Evolutionary conservation across 2,888 invertebrate species (phyloP), one percentile per base, ranked within the genome.

Genomic region (Chalcosyrphus nemorum): DNA sequence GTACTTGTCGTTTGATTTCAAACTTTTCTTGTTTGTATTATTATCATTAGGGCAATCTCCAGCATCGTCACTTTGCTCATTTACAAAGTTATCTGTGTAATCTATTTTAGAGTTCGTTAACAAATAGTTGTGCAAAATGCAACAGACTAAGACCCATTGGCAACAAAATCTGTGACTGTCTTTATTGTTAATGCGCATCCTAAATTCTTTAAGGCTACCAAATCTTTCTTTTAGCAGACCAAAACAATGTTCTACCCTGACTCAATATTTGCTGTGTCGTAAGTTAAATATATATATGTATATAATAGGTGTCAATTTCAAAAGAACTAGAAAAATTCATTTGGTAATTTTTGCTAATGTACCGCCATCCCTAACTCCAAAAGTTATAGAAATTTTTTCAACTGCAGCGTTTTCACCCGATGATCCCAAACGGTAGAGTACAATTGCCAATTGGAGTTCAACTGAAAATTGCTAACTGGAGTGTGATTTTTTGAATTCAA

Each of bases 351-450:
- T 78, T 17, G 17, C 6, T 56, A 77, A 32, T 4, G 86, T 77
- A 7, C 86, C 70, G 7, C 78, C 74, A 74, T 77, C 81, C 1
- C 74, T 74, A 2, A 76, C 38, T 4, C 65, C 78, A 61, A 78
- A 86, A 5, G 71, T 38, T 19, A 27, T 57, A 17, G 84, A 63
- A 24, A 80, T 54, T 78, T 70, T 75, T 4, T 70, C 41, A 13
- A 80, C 38, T 21, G 78, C 56, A 13, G 66, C 75, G 50, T 68
- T 66, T 68, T 76, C 76, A 29, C 75, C 65, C 9, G 75, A 80
- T 21, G 47, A 24, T n/a, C 47, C 47, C 47, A 47, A 29, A 15
- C 52, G 52, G 27, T 52, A 52, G 27, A 52, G 29, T 7, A 52
- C 13, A 29, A 29, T 29, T 9, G 27, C 29, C 15, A 29, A 27